phyloP scores from a whole-genome alignment of 2,113 vertebrate genomes.

The Pagrus major region DNA sequence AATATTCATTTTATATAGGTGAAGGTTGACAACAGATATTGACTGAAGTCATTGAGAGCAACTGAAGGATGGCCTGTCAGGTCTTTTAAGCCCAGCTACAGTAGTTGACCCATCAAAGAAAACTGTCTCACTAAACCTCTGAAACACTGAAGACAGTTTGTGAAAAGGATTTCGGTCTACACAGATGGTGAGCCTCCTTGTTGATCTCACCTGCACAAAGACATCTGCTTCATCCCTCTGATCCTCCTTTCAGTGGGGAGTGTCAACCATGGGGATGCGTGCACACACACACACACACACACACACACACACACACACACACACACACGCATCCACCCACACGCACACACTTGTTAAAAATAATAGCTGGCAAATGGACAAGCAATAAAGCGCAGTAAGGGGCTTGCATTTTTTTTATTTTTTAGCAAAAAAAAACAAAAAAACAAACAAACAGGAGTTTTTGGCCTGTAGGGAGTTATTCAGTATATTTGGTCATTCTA shows the following conservation, averaged over 20 bases:
- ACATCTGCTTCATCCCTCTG: slow-evolving; percentile 68
- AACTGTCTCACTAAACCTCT: slow-evolving; percentile 14
- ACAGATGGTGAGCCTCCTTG: slow-evolving; percentile 60
- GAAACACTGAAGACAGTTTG: slow-evolving; percentile 24
- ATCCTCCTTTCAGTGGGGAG: slow-evolving; percentile 48
- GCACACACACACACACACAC: slow-evolving; percentile 1
- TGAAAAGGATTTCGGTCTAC: slow-evolving; percentile 5
- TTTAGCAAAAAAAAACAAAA: too few relatives aligned
- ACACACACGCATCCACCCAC: not conserved
- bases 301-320: not conserved
- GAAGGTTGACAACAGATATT: not conserved
- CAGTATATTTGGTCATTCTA: too few relatives aligned
- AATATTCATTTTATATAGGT: not conserved
- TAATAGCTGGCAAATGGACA: not conserved
- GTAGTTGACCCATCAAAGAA: slow-evolving; percentile 34
- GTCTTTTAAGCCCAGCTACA: slow-evolving; percentile 5
- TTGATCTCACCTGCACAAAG: slow-evolving; percentile 60
- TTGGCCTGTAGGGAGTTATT: too few relatives aligned
- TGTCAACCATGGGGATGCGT: not conserved
- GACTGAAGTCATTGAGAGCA: not conserved
- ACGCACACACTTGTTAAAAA: not conserved
- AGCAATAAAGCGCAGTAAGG: not conserved
- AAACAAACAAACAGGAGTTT: too few relatives aligned
- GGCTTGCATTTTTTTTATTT: not conserved
- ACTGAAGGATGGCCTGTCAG: not conserved